Evolutionary conservation across 1,140 invertebrate species (phyloP).

Genomic region (Venturia canescens): DNA sequence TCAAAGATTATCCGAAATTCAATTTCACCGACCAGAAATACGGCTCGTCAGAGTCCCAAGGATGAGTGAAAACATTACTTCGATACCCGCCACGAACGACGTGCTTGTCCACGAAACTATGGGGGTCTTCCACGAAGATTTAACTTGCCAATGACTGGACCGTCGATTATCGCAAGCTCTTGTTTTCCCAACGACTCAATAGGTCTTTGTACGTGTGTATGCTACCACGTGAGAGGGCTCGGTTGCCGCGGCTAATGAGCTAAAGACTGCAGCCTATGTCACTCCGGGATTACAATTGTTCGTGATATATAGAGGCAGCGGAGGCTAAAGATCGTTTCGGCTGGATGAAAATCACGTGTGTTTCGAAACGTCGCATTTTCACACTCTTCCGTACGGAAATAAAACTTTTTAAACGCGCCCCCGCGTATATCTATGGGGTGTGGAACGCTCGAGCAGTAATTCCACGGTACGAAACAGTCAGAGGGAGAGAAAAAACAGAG

Average conservation of each 20-base stretch:
- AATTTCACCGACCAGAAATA: too few species aligned
- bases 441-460: background rate
- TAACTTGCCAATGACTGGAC: background rate
- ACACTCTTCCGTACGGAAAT: background rate
- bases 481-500: background rate
- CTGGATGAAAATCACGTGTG: background rate
- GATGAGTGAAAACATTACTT: too few species aligned
- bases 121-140: background rate
- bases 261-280: conserved; percentile 21
- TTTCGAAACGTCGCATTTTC: background rate
- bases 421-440: background rate
- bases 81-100: too few species aligned
- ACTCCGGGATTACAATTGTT: conserved; percentile 31
- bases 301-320: background rate
- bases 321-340: background rate
- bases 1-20: too few species aligned
- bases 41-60: too few species aligned
- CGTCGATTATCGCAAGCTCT: background rate
- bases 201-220: background rate
- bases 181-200: background rate
- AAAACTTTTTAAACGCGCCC: background rate
- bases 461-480: background rate
- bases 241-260: conserved; percentile 7
- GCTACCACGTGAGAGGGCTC: background rate
- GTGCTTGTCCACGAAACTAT: background rate